These are phyloP conservation scores for Catostomus latipinnis DNA, from an alignment of 2,797 vertebrate species.

Conservation along the genomic window DNA sequence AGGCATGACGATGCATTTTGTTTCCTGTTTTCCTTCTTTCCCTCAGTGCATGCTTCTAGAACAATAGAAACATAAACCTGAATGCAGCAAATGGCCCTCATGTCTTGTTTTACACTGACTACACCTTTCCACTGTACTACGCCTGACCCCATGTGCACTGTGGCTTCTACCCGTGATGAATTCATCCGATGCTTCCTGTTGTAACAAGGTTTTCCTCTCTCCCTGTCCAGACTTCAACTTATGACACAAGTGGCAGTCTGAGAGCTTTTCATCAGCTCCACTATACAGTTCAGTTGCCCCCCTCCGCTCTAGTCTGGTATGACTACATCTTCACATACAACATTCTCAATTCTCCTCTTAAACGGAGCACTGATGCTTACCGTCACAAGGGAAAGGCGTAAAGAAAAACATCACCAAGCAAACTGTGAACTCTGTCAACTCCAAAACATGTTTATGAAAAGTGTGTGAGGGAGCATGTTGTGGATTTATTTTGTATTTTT, in stretches of 20 bases:
- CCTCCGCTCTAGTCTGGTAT: conserved; percentile 50
- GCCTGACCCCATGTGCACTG: not conserved
- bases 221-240: conserved; percentile 68
- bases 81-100: conserved; percentile 38
- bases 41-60: conserved; percentile 67
- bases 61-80: conserved; percentile 48
- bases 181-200: conserved; percentile 46
- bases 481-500: not conserved
- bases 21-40: conserved; percentile 26
- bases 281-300: conserved; percentile 51
- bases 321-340: conserved; percentile 42
- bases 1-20: conserved; percentile 4
- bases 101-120: not conserved
- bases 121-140: not conserved
- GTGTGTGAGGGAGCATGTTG: not conserved
- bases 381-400: not conserved
- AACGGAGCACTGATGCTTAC: not conserved
- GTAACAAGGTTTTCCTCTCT: conserved; percentile 59
- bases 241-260: conserved; percentile 65
- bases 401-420: conserved; percentile 21
- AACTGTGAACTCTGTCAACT: conserved; percentile 24
- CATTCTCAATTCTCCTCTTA: conserved; percentile 48
- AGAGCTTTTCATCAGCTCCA: conserved; percentile 58
- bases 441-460: conserved; percentile 6
- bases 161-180: conserved; percentile 50